Evolutionary conservation across 2,797 vertebrate genomes (phyloP).

Genomic region (Etheostoma perlongum): DNA sequence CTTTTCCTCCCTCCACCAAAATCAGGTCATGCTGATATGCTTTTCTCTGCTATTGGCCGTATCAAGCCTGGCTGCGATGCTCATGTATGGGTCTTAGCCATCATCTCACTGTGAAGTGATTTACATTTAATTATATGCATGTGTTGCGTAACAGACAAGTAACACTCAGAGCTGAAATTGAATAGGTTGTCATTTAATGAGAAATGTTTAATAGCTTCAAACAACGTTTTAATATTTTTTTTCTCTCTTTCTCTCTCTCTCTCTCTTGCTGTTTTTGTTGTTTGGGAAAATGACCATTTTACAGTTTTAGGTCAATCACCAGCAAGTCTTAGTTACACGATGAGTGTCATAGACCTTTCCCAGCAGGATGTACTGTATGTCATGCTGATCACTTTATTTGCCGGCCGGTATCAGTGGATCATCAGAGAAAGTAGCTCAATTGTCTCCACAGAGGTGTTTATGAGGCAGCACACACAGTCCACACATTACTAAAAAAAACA

Average conservation of each 20-base stretch:
- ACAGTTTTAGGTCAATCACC: constrained; percentile 54
- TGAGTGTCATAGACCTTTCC: constrained; percentile 44
- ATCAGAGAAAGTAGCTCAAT: constrained; percentile 61
- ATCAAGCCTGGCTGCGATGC: constrained; percentile 45
- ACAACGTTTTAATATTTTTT: background rate
- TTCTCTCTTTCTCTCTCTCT: background rate
- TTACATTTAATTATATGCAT: constrained; percentile 63
- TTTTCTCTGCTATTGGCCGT: constrained; percentile 54
- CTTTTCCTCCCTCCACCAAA: constrained; percentile 60
- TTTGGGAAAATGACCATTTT: constrained; percentile 25
- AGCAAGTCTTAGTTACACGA: constrained; percentile 15
- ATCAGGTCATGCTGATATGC: constrained; percentile 70
- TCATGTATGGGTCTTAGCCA: constrained; percentile 36
- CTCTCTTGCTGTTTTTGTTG: background rate
- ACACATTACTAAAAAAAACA: constrained; percentile 6
- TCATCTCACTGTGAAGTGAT: constrained; percentile 55
- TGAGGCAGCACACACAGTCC: constrained; percentile 58
- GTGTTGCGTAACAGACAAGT: constrained; percentile 53
- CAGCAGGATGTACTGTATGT: constrained; percentile 47
- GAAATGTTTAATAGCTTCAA: constrained; percentile 16
- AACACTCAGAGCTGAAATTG: constrained; percentile 10
- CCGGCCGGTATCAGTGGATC: constrained; percentile 61
- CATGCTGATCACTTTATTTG: constrained; percentile 79
- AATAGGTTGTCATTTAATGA: constrained; percentile 28
- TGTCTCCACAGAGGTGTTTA: constrained; percentile 74